Base-by-base conservation (phyloP, 2,888 invertebrate genomes). In the Cephonodes hylas region DNA sequence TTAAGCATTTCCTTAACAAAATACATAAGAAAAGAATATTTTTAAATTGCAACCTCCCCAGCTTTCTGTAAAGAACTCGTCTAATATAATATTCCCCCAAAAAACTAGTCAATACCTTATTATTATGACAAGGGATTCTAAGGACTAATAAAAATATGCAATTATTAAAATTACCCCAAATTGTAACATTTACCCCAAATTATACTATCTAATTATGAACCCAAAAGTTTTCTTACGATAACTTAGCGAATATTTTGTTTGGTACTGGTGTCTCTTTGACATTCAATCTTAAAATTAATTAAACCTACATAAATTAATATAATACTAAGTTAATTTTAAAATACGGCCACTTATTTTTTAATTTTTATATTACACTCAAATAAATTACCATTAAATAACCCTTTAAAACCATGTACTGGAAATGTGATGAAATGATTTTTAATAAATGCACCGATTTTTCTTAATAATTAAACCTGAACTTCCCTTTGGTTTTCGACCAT, bases 231-330 rank as follows among this genome's bases (percentile, higher is more conserved):
- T 48, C 62, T 25, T 42, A 48, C 44, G 62, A 66, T 57, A 23
- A 61, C 66, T 72, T 81, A 83, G 68, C 86, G 89, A 89, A 79
- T 88, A 89, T 89, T 83, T 79, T 75, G 79, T 84, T 85, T 80
- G 90, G 89, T 89, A 90, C 89, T 86, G 89, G 90, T 76, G 84
- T 80, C 81, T 68, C 64, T 66, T 53, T 58, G 81, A 82, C 80
- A 72, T 13, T n/a, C 69, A 64, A 66, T 65, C 65, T 71, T 71
- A 75, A 66, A 48, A 58, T 65, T 63, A 62, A 62, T 59, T 65
- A 68, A 64, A 60, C 45, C 63, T 65, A 64, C 71, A 45, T 59
- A 27, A 48, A 31, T 53, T 31, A 53, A 27, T 65, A 60, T 67
- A 75, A 66, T 74, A 67, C 65, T 71, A 73, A 73, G 66, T 69